Percentiles rank a stretch among this genome's conserved stretches.
Evolutionary conservation across 2,888 invertebrate genomes (phyloP).

Genomic region (Dorcus hopei): DNA sequence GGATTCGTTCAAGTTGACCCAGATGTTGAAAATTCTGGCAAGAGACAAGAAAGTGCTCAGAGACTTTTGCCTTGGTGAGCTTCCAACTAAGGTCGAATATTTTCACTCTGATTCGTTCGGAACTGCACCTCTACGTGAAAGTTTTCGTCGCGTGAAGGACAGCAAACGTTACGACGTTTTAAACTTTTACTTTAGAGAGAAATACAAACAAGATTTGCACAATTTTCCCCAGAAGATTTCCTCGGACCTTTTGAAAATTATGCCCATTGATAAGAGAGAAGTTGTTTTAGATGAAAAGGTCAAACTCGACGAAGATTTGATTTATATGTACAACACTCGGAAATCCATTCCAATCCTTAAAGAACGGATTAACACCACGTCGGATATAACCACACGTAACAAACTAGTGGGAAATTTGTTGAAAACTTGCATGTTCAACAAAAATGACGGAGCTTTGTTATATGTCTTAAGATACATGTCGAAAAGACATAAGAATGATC

Average conservation of each 20-base stretch:
- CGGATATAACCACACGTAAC: background rate
- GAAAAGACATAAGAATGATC: conserved; percentile 7
- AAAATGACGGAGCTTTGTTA: background rate
- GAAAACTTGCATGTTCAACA: background rate
- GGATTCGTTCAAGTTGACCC: background rate
- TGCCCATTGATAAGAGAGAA: conserved; percentile 4
- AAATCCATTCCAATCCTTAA: conserved; percentile 11
- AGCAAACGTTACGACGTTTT: background rate
- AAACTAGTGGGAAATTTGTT: background rate
- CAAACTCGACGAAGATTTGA: conserved; percentile 1
- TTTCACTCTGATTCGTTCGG: background rate
- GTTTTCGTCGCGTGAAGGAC: background rate
- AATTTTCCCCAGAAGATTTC: background rate
- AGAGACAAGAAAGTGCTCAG: conserved; percentile 1
- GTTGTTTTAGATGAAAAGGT: conserved; percentile 4
- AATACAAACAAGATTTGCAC: conserved; percentile 2
- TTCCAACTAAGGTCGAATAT: conserved; percentile 1
- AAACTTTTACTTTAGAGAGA: conserved; percentile 5
- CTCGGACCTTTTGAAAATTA: background rate
- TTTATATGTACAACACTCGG: background rate
- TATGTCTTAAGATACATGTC: background rate
- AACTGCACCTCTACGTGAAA: background rate
- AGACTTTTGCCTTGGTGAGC: conserved; percentile 1
- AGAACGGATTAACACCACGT: conserved; percentile 2
- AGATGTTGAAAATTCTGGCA: conserved; percentile 2